Conservation (phyloP, 2,797 vertebrate genomes). For the Microtus agrestis region DNA sequence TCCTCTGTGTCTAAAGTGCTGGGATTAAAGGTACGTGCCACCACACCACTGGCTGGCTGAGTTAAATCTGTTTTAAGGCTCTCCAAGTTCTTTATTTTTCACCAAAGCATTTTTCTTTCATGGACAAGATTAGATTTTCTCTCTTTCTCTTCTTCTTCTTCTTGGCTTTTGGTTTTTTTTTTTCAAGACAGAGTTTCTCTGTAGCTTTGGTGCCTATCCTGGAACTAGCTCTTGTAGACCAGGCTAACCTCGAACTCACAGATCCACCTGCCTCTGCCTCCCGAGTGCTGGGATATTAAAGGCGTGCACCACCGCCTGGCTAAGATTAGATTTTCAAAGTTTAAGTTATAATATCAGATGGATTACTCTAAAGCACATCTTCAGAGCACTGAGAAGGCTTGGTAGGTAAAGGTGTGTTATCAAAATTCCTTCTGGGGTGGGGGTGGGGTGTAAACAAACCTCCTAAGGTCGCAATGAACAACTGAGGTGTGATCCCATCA, state of each 20-base stretch:
- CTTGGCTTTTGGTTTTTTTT: too few species aligned
- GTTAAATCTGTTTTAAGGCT: not conserved
- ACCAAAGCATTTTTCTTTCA: conserved; percentile 17
- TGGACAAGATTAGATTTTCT: not conserved
- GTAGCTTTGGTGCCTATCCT: too few species aligned
- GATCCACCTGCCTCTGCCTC: too few species aligned
- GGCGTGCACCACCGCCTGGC: too few species aligned
- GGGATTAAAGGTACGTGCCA: not conserved
- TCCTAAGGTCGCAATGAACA: not conserved
- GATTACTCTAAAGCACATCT: conserved; percentile 20
- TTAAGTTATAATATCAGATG: not conserved
- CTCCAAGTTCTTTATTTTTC: not conserved
- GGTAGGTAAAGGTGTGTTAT: not conserved
- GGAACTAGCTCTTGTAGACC: too few species aligned
- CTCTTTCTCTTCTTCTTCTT: rapidly evolving
- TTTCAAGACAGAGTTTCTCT: not conserved
- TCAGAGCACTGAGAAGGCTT: not conserved
- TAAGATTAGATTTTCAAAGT: not conserved
- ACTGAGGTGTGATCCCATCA: not conserved
- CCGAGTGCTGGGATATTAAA: too few species aligned
- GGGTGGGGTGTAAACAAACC: not conserved
- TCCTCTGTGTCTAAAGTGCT: not conserved
- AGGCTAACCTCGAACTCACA: too few species aligned
- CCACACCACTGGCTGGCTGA: not conserved
- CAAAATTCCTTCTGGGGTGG: not conserved